phyloP scores from a whole-genome alignment of 1,140 invertebrate species.

The Brachionus asplanchnoidis region DNA sequence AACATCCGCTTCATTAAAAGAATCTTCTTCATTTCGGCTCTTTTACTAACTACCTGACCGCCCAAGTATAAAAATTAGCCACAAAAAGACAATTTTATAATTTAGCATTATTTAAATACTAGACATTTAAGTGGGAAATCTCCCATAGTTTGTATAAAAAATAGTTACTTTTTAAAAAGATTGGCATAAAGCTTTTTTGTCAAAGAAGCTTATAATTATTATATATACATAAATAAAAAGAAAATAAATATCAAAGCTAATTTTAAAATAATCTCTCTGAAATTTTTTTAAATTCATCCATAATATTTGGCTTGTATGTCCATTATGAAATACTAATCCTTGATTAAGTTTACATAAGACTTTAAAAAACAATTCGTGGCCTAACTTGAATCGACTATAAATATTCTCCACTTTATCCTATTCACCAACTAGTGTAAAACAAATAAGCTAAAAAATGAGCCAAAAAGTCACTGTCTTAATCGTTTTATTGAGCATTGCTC shows the following conservation, averaged over 20 bases:
- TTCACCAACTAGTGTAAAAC: not conserved
- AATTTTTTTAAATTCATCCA: not conserved
- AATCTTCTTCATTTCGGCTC: too few relatives aligned
- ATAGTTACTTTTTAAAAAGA: too few relatives aligned
- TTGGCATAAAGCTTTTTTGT: too few relatives aligned
- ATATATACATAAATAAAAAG: too few relatives aligned
- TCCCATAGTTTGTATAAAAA: too few relatives aligned
- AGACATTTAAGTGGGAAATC: too few relatives aligned
- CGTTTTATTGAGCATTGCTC: not conserved
- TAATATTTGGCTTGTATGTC: not conserved
- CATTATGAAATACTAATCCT: not conserved
- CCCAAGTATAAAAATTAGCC: too few relatives aligned
- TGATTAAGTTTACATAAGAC: not conserved
- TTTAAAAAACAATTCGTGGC: not conserved
- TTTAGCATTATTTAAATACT: too few relatives aligned
- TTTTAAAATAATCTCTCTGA: not conserved
- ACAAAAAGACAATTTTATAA: too few relatives aligned
- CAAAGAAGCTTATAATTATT: too few relatives aligned
- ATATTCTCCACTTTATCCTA: not conserved
- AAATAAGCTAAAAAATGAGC: not conserved
- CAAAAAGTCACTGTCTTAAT: not conserved
- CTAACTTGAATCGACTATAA: not conserved
- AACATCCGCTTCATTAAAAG: too few relatives aligned
- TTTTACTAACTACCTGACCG: too few relatives aligned
- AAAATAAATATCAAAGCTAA: not conserved